Evolutionary conservation across 2,797 vertebrate genomes (phyloP), one percentile per base, ranked within the genome.

Genomic region (Bovichtus variegatus): DNA sequence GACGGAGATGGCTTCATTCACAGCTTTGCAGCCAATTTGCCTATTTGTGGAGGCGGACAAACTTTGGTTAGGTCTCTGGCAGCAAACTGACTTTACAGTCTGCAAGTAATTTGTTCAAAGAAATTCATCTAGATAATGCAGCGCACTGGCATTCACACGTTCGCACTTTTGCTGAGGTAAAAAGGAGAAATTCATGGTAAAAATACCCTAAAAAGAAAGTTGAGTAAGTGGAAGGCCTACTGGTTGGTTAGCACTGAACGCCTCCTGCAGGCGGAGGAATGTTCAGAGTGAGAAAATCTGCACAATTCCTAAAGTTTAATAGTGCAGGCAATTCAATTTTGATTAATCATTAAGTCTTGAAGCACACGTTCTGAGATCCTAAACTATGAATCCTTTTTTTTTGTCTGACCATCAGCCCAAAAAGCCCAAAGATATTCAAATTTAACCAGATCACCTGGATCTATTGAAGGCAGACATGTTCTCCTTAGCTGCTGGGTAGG

Each of bases 391-490:
- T 21, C 5, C 8, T 16, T 25, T 11, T 57, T n/a, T 57, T n/a
- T 58, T 31, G 12, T 55, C 50, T 2, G 1, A 36, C 12, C 12
- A 51, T 43, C 34, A 64, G 11, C n/a, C 23, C 3, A 19, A 5
- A 68, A 43, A 25, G 3, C 0, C 8, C 23, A 53, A 50, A 64
- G 31, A 49, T 25, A 49, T 10, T 64, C 1, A 10, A 38, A 21
- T 21, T 27, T 7, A 46, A 34, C 49, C 18, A 46, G 27, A 64
- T 91, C 86, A 93, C 92, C 93, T 93, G 79, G 67, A 21, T 78
- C 54, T 84, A 15, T 68, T 68, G 74, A 86, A 91, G 44, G 83
- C 80, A 71, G 89, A 85, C 92, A 92, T 90, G 51, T 75, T 74
- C 40, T 85, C 59, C 43, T 85, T 75, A 57, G 44, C 51, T 62